These are phyloP conservation scores for Syngnathus scovelli DNA, from an alignment of 2,113 vertebrate species.

Conservation along the genomic window DNA sequence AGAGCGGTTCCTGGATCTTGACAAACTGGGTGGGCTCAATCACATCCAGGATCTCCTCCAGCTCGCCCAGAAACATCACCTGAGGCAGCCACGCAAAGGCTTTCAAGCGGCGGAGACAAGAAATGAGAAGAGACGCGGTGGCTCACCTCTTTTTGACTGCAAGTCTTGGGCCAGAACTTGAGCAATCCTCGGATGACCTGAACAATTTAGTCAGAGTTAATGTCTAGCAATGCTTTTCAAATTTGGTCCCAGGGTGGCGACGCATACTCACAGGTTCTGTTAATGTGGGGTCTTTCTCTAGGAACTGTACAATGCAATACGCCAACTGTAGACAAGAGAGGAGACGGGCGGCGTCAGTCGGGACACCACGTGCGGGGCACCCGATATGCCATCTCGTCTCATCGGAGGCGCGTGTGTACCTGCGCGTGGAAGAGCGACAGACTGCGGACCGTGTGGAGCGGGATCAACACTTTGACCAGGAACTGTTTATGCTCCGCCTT, in stretches of 20 bases:
- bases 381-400: too few species aligned
- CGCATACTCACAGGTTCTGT: constrained; percentile 89
- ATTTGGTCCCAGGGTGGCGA: too few species aligned
- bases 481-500: constrained; percentile 99
- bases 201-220: too few species aligned
- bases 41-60: constrained; percentile 98
- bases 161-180: constrained; percentile 99
- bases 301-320: constrained; percentile 99
- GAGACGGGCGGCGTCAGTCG: too few species aligned
- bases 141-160: constrained; percentile 97
- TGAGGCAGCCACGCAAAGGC: constrained; percentile 25
- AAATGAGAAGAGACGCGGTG: fast-evolving
- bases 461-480: constrained; percentile 98
- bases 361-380: too few species aligned
- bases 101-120: background rate
- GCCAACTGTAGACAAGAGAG: constrained; percentile 76
- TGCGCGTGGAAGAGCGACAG: constrained; percentile 98
- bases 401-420: constrained; percentile 59
- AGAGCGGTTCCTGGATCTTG: constrained; percentile 98
- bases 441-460: constrained; percentile 95
- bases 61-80: constrained; percentile 98
- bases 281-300: constrained; percentile 98
- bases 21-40: constrained; percentile 97
- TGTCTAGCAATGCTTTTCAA: too few species aligned
- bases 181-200: constrained; percentile 98